Conservation (phyloP, 2,797 vertebrate species). For the Sebastes ruberrimus region DNA sequence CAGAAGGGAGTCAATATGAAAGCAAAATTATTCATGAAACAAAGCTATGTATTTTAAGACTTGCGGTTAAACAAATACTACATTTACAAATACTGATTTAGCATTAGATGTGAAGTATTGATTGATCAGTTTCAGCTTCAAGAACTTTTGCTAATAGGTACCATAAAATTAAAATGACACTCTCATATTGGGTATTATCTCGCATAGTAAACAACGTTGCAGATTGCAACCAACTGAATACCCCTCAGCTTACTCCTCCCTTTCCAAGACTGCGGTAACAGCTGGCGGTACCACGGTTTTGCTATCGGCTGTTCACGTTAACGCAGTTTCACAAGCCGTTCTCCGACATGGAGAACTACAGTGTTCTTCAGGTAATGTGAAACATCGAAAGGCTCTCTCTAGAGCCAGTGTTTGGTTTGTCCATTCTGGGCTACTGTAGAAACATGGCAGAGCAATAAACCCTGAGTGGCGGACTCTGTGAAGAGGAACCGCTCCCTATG, state of each 20-base stretch:
- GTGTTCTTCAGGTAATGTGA: no score
- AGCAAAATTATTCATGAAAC: background rate
- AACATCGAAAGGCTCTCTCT: no score
- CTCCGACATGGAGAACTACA: no score
- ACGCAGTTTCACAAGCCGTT: no score
- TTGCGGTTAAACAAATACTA: background rate
- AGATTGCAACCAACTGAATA: no score
- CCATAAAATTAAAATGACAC: background rate
- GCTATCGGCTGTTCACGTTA: no score
- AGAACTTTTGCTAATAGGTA: background rate
- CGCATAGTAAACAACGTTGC: no score
- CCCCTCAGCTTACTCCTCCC: no score
- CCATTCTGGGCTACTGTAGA: no score
- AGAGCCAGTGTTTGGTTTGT: no score
- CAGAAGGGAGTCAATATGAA: background rate
- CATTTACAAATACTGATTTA: background rate
- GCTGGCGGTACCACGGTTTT: no score
- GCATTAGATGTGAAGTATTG: background rate
- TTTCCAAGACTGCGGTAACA: fast-evolving
- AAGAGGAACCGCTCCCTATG: fast-evolving
- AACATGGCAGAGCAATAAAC: no score
- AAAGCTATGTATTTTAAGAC: background rate
- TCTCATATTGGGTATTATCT: background rate
- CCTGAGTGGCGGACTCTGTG: fast-evolving
- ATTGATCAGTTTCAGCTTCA: background rate